These are phyloP conservation scores for Thomomys bottae DNA, from an alignment of 2,113 vertebrate species.

Conservation along the genomic window DNA sequence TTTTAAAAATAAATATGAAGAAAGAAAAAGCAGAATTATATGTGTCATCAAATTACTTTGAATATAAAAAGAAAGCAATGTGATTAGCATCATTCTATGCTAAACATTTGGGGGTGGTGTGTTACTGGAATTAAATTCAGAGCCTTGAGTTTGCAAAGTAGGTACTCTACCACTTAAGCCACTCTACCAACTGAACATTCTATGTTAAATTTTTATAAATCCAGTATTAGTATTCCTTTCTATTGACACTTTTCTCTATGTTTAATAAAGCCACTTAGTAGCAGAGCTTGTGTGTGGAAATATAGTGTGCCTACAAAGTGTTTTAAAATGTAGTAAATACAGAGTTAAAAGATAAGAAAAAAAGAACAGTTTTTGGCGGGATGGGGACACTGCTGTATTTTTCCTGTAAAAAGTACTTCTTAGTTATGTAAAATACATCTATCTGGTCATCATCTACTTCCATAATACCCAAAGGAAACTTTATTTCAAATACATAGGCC, in stretches of 20 bases:
- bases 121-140: too few species aligned
- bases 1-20: conserved; percentile 45
- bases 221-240: conserved; percentile 22
- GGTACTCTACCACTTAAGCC: too few species aligned
- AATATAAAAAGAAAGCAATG: conserved; percentile 21
- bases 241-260: background rate
- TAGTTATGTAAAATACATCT: background rate
- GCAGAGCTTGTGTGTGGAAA: too few species aligned
- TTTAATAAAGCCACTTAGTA: too few species aligned
- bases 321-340: too few species aligned
- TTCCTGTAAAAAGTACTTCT: conserved; percentile 41
- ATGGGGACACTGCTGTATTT: background rate
- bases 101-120: too few species aligned
- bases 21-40: conserved; percentile 40
- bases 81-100: conserved; percentile 14
- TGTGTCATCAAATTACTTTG: conserved; percentile 49
- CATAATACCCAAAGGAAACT: conserved; percentile 52
- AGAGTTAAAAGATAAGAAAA: too few species aligned
- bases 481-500: conserved; percentile 55
- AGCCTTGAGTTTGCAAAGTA: too few species aligned
- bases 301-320: too few species aligned
- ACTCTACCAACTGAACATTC: too few species aligned
- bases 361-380: too few species aligned
- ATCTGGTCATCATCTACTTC: conserved; percentile 13
- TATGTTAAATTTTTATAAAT: conserved; percentile 61